A percentile compares a stretch with the other conserved stretches of the same genome.
Evolutionary conservation across 2,888 invertebrate species (phyloP).

Genomic region (Acrobasis consociella): DNA sequence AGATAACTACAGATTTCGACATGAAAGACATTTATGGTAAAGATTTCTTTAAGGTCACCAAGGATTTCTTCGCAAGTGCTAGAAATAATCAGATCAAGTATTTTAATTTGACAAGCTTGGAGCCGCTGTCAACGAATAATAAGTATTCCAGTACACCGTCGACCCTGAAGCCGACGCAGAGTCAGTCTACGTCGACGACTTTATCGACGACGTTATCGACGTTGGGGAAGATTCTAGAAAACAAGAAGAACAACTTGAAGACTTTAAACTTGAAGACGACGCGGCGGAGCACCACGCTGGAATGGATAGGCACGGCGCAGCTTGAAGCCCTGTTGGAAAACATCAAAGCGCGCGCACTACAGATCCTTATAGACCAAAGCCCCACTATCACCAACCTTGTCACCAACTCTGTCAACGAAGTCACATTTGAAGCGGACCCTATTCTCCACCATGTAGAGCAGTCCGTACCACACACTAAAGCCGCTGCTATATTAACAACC

Average conservation of each 20-base stretch:
- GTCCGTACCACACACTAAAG: constrained; percentile 23
- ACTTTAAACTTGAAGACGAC: not conserved
- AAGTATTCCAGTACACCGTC: not conserved
- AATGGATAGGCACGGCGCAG: constrained; percentile 44
- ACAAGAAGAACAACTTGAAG: not conserved
- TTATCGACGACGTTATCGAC: not conserved
- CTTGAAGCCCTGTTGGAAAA: constrained; percentile 56
- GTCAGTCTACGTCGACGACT: too few relatives aligned
- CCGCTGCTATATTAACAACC: constrained; percentile 3
- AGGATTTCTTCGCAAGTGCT: not conserved
- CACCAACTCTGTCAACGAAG: constrained; percentile 48
- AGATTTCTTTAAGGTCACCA: not conserved
- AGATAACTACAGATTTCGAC: not conserved
- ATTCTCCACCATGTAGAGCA: constrained; percentile 33
- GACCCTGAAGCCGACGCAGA: not conserved
- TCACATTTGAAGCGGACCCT: constrained; percentile 43
- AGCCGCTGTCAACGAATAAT: too few relatives aligned
- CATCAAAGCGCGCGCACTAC: constrained; percentile 52
- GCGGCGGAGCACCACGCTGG: not conserved
- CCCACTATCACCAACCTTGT: constrained; percentile 46
- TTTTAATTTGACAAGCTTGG: not conserved
- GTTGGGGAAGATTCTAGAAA: not conserved
- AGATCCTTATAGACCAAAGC: constrained; percentile 44
- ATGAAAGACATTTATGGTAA: not conserved
- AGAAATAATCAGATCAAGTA: not conserved